Percentiles rank a stretch among this genome's conserved stretches.
These are phyloP conservation scores for Rhinophrynus dorsalis DNA, from an alignment of 2,797 vertebrate genomes.

Conservation along the genomic window DNA sequence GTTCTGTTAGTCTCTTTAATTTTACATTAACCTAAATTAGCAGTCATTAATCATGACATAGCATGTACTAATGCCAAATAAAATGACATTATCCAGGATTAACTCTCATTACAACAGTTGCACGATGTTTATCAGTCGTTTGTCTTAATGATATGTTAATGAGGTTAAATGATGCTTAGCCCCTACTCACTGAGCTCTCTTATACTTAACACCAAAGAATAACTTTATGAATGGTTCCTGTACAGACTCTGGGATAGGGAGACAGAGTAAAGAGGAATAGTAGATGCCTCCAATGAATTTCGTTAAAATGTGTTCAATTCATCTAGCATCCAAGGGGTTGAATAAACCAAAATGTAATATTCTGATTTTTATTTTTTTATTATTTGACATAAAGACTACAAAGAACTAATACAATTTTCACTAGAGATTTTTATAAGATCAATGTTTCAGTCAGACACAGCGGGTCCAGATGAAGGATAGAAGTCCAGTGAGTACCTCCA, in stretches of 20 bases:
- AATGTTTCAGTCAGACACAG: not conserved
- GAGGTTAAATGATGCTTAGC: constrained; percentile 22
- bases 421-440: too few relatives aligned
- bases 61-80: constrained; percentile 14
- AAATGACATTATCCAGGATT: constrained; percentile 19
- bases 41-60: constrained; percentile 22
- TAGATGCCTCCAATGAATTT: too few relatives aligned
- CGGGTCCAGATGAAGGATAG: too few relatives aligned
- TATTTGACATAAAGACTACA: too few relatives aligned
- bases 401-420: too few relatives aligned
- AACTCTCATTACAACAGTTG: not conserved
- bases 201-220: not conserved
- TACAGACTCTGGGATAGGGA: not conserved
- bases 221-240: too few relatives aligned
- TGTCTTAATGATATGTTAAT: constrained; percentile 40
- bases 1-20: not conserved
- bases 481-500: too few relatives aligned
- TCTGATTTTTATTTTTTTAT: too few relatives aligned
- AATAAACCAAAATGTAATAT: too few relatives aligned
- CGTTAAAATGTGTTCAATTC: too few relatives aligned
- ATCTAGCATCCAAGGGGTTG: too few relatives aligned
- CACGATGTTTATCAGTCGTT: constrained; percentile 15
- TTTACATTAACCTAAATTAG: not conserved
- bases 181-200: not conserved
- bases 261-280: not conserved